Evolutionary conservation across 2,888 invertebrate species (phyloP), one percentile per base, ranked within the genome.

Genomic region (Toxonevra muliebris): DNA sequence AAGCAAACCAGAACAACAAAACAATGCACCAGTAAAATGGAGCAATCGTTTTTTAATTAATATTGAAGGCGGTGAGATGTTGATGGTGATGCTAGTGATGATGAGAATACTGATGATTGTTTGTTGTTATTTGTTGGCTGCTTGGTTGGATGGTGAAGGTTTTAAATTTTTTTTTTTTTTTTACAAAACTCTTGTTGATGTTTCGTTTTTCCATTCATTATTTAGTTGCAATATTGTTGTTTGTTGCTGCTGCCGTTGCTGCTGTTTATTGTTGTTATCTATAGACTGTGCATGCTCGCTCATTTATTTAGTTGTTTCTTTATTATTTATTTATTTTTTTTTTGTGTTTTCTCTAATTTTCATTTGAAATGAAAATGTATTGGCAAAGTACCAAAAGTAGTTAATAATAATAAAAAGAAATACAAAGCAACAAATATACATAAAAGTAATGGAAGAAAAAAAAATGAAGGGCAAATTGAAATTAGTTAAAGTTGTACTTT

Each of bases 281-380:
- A 15, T 52, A n/a, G n/a, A 52, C 61, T 52, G 30, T 61, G 52
- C 15, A 52, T 58, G 11, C 12, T 19, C 41, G 12, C 40, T n/a
- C 19, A 30, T 15, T 17, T 13, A n/a, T 5, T 53, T 52, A 53
- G 42, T 17, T 15, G 17, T 20, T n/a, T 8, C 13, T 50, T 41
- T 42, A 41, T 17, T 60, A 43, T 60, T 15, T 43, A 53, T 40
- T 17, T 45, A 41, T 58, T 63, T 63, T 17, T 43, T 43, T 17
- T 30, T 41, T 63, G 54, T 72, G 73, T 71, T 77, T 75, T 76
- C 77, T 77, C 76, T 76, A 77, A 75, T 77, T 76, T 77, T 76
- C 76, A 74, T 69, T 75, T 75, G 74, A 70, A 74, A 72, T 75
- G 70, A 73, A 75, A 77, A 65, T 52, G 43, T 42, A 59, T 65